A percentile compares a stretch with the other conserved stretches of the same genome.
These are phyloP conservation scores for Echinarachnius parma DNA, from an alignment of 53 echinoderm and acorn worm genomes.

Conservation along the genomic window DNA sequence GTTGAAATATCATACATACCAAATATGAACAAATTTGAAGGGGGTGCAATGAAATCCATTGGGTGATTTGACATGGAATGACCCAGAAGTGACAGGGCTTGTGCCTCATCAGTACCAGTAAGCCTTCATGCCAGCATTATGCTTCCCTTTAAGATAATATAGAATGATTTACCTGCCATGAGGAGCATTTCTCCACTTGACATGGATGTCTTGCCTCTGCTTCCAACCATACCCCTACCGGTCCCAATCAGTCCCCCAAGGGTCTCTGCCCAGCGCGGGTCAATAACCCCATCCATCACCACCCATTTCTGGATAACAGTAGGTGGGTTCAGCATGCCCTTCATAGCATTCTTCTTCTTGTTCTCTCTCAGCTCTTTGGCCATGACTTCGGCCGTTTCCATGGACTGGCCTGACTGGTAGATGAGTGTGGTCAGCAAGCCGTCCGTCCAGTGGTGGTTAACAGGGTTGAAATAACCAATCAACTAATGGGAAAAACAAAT, in stretches of 20 bases:
- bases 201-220: slow-evolving; percentile 27
- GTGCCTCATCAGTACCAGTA: too few species aligned
- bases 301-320: slow-evolving; percentile 85
- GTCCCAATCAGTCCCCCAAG: slow-evolving; percentile 24
- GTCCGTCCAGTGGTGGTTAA: slow-evolving; percentile 58
- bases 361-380: slow-evolving; percentile 62
- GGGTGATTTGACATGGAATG: too few species aligned
- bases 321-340: slow-evolving; percentile 74
- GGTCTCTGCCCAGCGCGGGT: slow-evolving; percentile 59
- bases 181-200: slow-evolving; percentile 63
- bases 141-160: too few species aligned
- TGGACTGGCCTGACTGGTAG: slow-evolving; percentile 51
- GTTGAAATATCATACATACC: too few species aligned
- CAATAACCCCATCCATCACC: slow-evolving; percentile 71
- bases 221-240: slow-evolving; percentile 9
- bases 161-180: slow-evolving; percentile 68
- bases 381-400: slow-evolving; percentile 57
- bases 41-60: too few species aligned
- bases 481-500: slow-evolving; percentile 37
- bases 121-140: too few species aligned
- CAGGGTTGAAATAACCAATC: slow-evolving; percentile 59
- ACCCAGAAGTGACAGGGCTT: too few species aligned
- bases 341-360: slow-evolving; percentile 61
- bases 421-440: slow-evolving; percentile 70
- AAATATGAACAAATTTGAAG: too few species aligned